A percentile compares a stretch with the other conserved stretches of the same genome.
Evolutionary conservation across 2,888 invertebrate genomes (phyloP).

Genomic region (Strigamia crassipes): DNA sequence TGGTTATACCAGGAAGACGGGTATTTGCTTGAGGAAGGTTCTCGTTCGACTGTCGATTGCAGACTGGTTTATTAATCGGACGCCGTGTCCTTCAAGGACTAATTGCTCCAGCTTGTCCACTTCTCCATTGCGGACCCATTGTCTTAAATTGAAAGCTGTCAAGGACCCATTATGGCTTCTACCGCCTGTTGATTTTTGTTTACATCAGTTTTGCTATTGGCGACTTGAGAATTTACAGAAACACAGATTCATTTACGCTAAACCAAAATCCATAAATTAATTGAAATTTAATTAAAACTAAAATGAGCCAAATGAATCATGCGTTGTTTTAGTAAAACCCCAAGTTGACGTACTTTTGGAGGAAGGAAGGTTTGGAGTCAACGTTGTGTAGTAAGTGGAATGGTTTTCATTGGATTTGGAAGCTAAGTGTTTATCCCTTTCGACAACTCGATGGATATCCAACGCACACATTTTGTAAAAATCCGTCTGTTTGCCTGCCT

Average conservation of each 20-base stretch:
- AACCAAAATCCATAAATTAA: too few relatives aligned
- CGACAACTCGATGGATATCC: slow-evolving; percentile 58
- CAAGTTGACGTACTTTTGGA: neutral
- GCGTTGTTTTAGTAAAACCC: neutral
- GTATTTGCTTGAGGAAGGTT: slow-evolving; percentile 70
- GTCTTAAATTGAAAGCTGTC: slow-evolving; percentile 38
- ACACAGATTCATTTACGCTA: too few relatives aligned
- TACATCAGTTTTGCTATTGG: neutral
- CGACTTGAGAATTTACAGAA: neutral
- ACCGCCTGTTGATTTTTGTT: neutral
- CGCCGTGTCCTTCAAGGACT: slow-evolving; percentile 88
- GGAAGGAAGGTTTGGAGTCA: neutral
- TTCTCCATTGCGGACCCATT: slow-evolving; percentile 64
- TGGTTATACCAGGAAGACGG: slow-evolving; percentile 68
- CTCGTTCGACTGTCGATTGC: slow-evolving; percentile 68
- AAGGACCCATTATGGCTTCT: slow-evolving; percentile 18
- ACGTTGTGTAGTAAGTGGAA: neutral
- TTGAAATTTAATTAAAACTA: too few relatives aligned
- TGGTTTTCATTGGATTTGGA: slow-evolving; percentile 29
- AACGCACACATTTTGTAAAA: slow-evolving; percentile 65
- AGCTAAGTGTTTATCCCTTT: slow-evolving; percentile 40
- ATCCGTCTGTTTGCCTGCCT: slow-evolving; percentile 63
- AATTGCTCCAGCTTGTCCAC: slow-evolving; percentile 88
- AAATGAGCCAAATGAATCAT: neutral
- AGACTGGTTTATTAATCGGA: slow-evolving; percentile 72